Conservation (phyloP, 2,113 vertebrate genomes). For the Sciurus niger region DNA sequence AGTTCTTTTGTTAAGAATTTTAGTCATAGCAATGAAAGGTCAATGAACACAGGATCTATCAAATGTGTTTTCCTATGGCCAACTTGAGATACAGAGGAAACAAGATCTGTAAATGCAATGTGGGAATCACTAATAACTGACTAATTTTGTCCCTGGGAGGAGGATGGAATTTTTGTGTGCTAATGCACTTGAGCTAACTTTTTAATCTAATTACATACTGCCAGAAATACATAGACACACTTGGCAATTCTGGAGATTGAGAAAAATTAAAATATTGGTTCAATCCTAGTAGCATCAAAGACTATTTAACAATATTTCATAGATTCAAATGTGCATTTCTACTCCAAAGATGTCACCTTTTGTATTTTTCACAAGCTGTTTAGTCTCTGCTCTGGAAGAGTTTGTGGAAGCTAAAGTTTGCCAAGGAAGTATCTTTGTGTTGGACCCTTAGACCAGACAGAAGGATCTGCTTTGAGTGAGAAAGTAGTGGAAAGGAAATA, state of each 20-base stretch:
- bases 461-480: neutral
- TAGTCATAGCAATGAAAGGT: too few relatives aligned
- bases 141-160: neutral
- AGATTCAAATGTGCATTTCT: neutral
- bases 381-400: neutral
- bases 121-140: neutral
- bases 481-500: neutral
- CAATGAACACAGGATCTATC: neutral
- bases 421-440: neutral
- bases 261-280: neutral
- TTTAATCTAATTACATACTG: neutral
- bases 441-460: neutral
- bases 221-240: neutral
- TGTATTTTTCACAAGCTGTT: neutral
- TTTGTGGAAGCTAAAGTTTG: conserved; percentile 25
- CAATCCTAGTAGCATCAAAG: neutral
- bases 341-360: neutral
- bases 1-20: too few relatives aligned
- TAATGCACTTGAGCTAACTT: neutral
- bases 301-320: neutral
- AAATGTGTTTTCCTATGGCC: neutral
- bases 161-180: neutral
- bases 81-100: neutral
- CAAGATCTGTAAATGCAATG: neutral
- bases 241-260: neutral